These are phyloP conservation scores for Cloeon dipterum DNA, from an alignment of 2,888 invertebrate genomes.

Conservation along the genomic window DNA sequence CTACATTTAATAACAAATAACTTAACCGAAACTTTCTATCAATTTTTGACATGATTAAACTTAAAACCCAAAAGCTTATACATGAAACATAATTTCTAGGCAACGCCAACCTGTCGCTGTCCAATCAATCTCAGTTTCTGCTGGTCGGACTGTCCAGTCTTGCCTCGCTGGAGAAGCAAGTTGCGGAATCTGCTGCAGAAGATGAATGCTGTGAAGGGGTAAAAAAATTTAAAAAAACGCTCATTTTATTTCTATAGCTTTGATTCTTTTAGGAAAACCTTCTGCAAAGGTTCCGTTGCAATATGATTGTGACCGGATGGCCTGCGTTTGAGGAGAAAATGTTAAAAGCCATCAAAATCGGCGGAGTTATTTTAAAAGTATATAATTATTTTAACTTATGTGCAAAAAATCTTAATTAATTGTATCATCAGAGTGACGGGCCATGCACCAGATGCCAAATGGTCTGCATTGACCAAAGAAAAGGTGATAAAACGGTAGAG, in stretches of 20 bases:
- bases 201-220: background rate
- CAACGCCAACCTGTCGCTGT: conserved; percentile 29
- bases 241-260: background rate
- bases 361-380: conserved; percentile 39
- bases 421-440: conserved; percentile 37
- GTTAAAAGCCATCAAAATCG: conserved; percentile 41
- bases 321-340: conserved; percentile 52
- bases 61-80: too few species aligned
- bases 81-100: too few species aligned
- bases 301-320: conserved; percentile 54
- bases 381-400: too few species aligned
- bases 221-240: conserved; percentile 1
- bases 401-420: background rate
- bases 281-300: conserved; percentile 68
- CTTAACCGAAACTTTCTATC: too few species aligned
- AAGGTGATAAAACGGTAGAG: conserved; percentile 55
- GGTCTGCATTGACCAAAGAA: conserved; percentile 80
- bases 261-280: conserved; percentile 24
- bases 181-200: conserved; percentile 13
- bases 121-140: conserved; percentile 70
- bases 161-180: conserved; percentile 36
- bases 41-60: too few species aligned
- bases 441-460: conserved; percentile 82
- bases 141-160: conserved; percentile 60
- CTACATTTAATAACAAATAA: too few species aligned